Evolutionary conservation across 2,113 vertebrate species (phyloP).

Genomic region (Puma concolor): DNA sequence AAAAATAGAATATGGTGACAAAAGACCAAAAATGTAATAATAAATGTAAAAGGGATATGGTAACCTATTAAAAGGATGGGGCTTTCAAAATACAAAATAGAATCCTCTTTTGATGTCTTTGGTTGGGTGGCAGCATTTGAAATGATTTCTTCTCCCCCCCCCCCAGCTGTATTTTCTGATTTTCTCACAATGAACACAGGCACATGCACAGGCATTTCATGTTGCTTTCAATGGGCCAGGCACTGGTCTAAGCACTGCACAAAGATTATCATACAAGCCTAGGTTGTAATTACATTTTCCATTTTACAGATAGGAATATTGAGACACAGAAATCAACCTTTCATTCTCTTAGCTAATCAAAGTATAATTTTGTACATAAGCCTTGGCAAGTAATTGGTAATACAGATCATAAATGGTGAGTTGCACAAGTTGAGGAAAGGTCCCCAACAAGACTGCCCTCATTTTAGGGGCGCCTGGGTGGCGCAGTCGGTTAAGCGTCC

Average conservation of each 20-base stretch:
- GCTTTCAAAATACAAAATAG: background rate
- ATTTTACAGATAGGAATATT: background rate
- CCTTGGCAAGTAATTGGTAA: background rate
- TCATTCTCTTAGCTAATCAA: background rate
- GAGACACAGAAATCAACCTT: background rate
- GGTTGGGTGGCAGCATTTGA: background rate
- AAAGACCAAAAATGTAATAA: background rate
- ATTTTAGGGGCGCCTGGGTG: too few species aligned
- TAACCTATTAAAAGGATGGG: background rate
- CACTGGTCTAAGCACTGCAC: background rate
- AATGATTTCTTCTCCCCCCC: background rate
- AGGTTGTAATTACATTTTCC: background rate
- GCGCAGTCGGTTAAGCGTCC: too few species aligned
- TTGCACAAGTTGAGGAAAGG: background rate
- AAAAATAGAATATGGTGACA: background rate
- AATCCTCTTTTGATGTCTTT: background rate
- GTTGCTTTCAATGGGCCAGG: background rate
- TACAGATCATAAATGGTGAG: background rate
- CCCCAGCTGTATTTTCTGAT: background rate
- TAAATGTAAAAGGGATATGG: background rate
- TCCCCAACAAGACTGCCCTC: background rate
- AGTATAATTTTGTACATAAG: background rate
- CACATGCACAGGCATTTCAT: background rate
- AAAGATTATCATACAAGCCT: background rate
- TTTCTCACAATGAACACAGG: background rate